Percentiles rank a stretch among this genome's conserved stretches.
Evolutionary conservation across 2,888 invertebrate species (phyloP).

Genomic region (Calameuta pallipes): DNA sequence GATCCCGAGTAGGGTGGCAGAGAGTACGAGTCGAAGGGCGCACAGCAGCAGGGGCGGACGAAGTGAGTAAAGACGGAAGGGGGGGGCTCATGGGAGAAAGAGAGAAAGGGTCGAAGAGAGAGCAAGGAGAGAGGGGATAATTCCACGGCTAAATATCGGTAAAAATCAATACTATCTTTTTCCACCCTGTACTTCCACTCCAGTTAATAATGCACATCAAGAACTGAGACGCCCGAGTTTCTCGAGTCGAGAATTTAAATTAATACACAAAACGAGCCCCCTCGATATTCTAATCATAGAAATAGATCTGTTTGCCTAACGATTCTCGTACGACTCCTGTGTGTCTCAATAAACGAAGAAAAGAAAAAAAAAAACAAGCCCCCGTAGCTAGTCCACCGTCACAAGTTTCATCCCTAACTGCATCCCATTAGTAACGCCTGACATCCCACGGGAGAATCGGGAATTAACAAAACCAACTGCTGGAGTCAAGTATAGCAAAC

Average conservation of each 20-base stretch:
- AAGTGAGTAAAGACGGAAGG: conserved; percentile 5
- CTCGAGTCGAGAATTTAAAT: not conserved
- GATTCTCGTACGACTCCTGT: not conserved
- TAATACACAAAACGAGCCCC: not conserved
- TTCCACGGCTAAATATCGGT: conserved; percentile 64
- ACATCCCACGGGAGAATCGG: not conserved
- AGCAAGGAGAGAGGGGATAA: conserved; percentile 56
- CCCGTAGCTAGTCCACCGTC: not conserved
- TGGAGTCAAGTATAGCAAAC: not conserved
- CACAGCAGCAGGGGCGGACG: conserved; percentile 20
- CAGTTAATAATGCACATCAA: conserved; percentile 48
- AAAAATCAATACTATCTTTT: conserved; percentile 64
- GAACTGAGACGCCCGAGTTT: not conserved
- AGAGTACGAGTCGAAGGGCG: conserved; percentile 26
- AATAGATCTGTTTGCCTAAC: not conserved
- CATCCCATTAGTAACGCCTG: not conserved
- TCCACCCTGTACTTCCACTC: conserved; percentile 43
- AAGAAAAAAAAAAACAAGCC: not conserved
- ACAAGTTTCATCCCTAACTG: not conserved
- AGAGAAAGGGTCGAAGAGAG: conserved; percentile 19
- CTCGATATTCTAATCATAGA: not conserved
- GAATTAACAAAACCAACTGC: conserved; percentile 2
- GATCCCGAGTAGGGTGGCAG: conserved; percentile 29
- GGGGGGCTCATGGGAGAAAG: conserved; percentile 6
- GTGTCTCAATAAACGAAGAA: not conserved